Evolutionary conservation across 2,888 invertebrate genomes (phyloP).

Genomic region (Laothoe populi): DNA sequence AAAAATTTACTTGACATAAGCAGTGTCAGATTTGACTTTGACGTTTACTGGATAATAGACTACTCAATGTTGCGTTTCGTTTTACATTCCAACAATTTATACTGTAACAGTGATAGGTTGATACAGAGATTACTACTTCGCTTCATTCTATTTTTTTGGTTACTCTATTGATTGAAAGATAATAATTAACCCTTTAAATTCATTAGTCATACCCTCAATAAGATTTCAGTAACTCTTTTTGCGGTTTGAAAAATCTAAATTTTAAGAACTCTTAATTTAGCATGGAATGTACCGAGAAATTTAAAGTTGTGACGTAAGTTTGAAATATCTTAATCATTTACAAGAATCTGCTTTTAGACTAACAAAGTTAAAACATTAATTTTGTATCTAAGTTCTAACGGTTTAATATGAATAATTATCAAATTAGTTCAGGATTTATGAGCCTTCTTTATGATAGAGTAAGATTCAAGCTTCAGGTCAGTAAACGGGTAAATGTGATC

Average conservation of each 20-base stretch:
- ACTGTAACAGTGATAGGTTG: no score
- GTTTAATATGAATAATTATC: slow-evolving; percentile 12
- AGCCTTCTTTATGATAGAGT: not conserved
- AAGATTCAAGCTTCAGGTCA: not conserved
- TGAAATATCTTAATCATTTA: slow-evolving; percentile 14
- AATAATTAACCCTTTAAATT: not conserved
- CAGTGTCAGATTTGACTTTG: no score
- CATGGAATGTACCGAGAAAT: not conserved
- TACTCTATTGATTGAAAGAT: no score
- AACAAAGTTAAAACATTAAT: slow-evolving; percentile 2
- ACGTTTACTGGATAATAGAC: no score
- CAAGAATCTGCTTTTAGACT: slow-evolving; percentile 18
- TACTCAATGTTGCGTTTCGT: no score
- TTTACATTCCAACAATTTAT: no score
- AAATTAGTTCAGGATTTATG: slow-evolving; percentile 9
- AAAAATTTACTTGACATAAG: no score
- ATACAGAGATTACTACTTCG: no score
- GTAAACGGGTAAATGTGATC: not conserved
- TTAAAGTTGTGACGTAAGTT: not conserved
- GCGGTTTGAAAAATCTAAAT: not conserved
- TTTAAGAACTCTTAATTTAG: not conserved
- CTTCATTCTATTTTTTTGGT: no score
- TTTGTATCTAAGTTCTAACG: not conserved
- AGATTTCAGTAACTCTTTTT: not conserved
- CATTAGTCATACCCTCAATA: not conserved